phyloP scores from a whole-genome alignment of 1,140 invertebrate genomes.

The Campoletis sonorensis region DNA sequence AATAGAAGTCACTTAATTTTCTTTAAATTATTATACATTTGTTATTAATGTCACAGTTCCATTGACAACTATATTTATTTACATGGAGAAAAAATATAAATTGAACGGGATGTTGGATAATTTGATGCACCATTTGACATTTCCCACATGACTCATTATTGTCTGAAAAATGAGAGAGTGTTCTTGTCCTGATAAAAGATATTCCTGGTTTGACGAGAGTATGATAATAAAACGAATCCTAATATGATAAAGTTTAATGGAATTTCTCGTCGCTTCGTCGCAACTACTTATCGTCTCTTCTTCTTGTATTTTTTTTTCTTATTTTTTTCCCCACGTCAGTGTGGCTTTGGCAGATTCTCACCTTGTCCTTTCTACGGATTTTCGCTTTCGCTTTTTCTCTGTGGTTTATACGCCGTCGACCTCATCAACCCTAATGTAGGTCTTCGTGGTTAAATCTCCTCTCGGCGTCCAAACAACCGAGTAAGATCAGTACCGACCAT shows the following conservation, averaged over 20 bases:
- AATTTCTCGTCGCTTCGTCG: conserved; percentile 45
- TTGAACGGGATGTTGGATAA: too few species aligned
- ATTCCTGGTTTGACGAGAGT: conserved; percentile 57
- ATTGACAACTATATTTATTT: too few species aligned
- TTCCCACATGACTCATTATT: neutral
- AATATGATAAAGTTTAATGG: conserved; percentile 61
- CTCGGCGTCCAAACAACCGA: neutral
- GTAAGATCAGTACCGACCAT: too few species aligned
- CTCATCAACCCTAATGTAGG: neutral
- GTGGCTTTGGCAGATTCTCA: neutral
- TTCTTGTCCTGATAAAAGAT: conserved; percentile 63
- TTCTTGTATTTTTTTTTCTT: too few species aligned
- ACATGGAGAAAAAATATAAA: too few species aligned
- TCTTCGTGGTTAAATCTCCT: neutral
- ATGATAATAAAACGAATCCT: conserved; percentile 62
- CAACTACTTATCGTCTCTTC: neutral
- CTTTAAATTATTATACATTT: too few species aligned
- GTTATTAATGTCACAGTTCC: too few species aligned
- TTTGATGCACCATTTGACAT: neutral
- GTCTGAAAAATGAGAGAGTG: conserved; percentile 57
- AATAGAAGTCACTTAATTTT: too few species aligned
- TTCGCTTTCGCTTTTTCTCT: neutral
- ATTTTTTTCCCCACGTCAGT: neutral
- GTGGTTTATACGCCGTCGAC: neutral
- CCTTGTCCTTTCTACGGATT: neutral